A percentile compares a stretch with the other conserved stretches of the same genome.
phyloP scores from a whole-genome alignment of 2,888 invertebrate species.

The Scaptodrosophila latifasciaeformis region DNA sequence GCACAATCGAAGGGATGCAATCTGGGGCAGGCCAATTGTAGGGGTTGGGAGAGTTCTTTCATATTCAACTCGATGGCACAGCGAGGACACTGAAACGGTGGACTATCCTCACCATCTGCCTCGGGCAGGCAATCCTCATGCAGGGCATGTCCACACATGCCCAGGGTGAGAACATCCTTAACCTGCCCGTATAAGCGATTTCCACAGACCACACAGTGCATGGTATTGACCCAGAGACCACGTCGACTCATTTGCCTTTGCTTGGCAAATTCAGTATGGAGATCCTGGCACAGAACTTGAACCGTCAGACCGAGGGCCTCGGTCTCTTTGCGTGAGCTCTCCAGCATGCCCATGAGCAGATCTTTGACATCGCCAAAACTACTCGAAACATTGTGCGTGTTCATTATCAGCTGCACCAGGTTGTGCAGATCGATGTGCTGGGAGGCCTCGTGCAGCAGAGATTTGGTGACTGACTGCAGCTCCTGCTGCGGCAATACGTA shows the following conservation, averaged over 20 bases:
- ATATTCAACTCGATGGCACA: conserved; percentile 49
- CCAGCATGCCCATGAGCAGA: conserved; percentile 81
- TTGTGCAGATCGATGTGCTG: conserved; percentile 78
- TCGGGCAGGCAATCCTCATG: conserved; percentile 67
- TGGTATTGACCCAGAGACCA: conserved; percentile 72
- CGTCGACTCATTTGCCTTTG: conserved; percentile 60
- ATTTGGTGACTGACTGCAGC: conserved; percentile 74
- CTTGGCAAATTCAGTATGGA: conserved; percentile 77
- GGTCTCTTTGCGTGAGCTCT: conserved; percentile 85
- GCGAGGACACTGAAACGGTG: conserved; percentile 62
- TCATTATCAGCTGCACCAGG: conserved; percentile 79
- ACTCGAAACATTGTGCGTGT: conserved; percentile 74
- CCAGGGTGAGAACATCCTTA: conserved; percentile 62
- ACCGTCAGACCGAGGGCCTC: conserved; percentile 82
- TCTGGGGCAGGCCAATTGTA: conserved; percentile 65
- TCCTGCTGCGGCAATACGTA: conserved; percentile 73
- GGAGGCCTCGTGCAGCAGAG: conserved; percentile 77
- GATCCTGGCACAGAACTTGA: conserved; percentile 80
- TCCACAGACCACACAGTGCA: conserved; percentile 72
- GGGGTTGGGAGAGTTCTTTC: conserved; percentile 42
- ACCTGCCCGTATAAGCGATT: conserved; percentile 71
- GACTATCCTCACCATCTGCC: conserved; percentile 7
- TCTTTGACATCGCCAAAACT: conserved; percentile 80
- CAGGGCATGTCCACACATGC: conserved; percentile 72
- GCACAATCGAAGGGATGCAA: conserved; percentile 37